Evolutionary conservation across 1,140 invertebrate genomes (phyloP).

Genomic region (Leptonema lineaticorne): DNA sequence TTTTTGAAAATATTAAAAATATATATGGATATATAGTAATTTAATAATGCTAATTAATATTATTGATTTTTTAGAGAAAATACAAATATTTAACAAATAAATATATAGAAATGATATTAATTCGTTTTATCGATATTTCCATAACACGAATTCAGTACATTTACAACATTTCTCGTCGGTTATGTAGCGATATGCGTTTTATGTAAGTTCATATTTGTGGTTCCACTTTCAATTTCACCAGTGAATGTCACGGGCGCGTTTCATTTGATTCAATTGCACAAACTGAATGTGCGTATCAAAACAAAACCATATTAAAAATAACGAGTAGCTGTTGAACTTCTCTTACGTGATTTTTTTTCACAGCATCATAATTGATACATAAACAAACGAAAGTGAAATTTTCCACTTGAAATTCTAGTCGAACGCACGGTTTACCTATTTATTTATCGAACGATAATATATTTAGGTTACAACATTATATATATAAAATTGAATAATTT

Average conservation of each 20-base stretch:
- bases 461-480: neutral
- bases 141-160: too few relatives aligned
- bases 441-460: neutral
- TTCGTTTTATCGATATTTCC: too few relatives aligned
- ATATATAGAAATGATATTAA: too few relatives aligned
- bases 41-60: too few relatives aligned
- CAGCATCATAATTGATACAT: too few relatives aligned
- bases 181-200: neutral
- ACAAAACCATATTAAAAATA: neutral
- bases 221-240: slow-evolving; percentile 6
- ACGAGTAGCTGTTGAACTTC: neutral
- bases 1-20: too few relatives aligned
- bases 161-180: neutral
- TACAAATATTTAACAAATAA: too few relatives aligned
- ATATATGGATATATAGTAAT: too few relatives aligned
- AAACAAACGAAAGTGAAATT: neutral
- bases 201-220: slow-evolving; percentile 8
- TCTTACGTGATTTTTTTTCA: neutral
- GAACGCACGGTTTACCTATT: neutral
- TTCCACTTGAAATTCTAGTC: neutral
- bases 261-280: slow-evolving; percentile 4
- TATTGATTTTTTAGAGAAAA: too few relatives aligned
- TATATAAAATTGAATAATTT: neutral
- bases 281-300: neutral
- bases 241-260: slow-evolving; percentile 15